These are phyloP conservation scores for Cinclus cinclus DNA, from an alignment of 2,113 vertebrate genomes.

Conservation along the genomic window DNA sequence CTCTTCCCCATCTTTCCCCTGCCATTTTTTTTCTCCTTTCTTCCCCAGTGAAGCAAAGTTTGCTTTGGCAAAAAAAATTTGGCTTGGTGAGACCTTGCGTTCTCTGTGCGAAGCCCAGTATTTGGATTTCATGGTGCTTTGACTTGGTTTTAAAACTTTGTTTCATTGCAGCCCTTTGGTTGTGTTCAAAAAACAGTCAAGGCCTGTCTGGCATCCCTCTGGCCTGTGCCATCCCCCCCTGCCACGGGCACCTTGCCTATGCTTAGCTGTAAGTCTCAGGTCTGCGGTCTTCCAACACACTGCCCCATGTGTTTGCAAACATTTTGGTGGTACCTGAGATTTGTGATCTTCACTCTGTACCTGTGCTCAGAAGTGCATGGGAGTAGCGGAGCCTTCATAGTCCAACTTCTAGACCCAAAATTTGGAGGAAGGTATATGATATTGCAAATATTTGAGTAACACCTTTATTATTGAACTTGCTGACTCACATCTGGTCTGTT, in stretches of 20 bases:
- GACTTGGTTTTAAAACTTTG: not conserved
- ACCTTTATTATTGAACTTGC: not conserved
- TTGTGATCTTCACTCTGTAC: not conserved
- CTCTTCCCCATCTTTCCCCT: not conserved
- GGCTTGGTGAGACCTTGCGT: not conserved
- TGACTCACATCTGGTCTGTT: not conserved
- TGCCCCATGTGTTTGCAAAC: not conserved
- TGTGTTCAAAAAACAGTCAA: not conserved
- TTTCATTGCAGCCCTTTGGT: not conserved
- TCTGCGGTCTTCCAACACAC: not conserved
- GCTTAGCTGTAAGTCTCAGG: rapidly evolving
- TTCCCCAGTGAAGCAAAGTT: not conserved
- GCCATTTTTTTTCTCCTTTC: not conserved
- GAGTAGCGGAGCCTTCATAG: not conserved
- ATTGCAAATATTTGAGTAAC: not conserved
- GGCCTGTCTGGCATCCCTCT: not conserved
- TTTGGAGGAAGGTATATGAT: not conserved
- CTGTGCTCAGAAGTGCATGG: not conserved
- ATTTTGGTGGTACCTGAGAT: not conserved
- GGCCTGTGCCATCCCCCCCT: not conserved
- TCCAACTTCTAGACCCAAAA: not conserved
- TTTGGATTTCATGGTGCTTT: not conserved
- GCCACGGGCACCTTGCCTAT: not conserved
- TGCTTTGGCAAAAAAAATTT: not conserved
- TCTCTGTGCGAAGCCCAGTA: not conserved